Percentiles rank a stretch among this genome's conserved stretches.
These are phyloP conservation scores for Aix galericulata DNA, from an alignment of 2,113 vertebrate species.

Conservation along the genomic window DNA sequence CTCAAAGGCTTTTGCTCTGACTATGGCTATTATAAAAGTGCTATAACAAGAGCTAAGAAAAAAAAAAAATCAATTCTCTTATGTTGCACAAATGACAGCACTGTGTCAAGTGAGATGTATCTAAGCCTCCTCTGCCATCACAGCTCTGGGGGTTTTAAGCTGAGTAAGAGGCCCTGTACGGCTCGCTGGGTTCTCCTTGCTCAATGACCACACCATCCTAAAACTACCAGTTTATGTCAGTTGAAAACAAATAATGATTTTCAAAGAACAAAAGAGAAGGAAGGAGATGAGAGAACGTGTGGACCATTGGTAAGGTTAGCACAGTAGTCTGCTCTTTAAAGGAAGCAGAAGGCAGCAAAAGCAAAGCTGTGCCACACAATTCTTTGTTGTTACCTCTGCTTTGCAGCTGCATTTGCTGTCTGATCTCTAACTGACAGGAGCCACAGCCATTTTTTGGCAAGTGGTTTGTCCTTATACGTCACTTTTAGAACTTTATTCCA, in stretches of 20 bases:
- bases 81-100: not conserved
- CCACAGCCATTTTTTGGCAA: not conserved
- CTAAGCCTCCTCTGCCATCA: not conserved
- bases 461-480: not conserved
- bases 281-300: not conserved
- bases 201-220: not conserved
- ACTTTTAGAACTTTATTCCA: not conserved
- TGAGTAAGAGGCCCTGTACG: not conserved
- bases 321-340: not conserved
- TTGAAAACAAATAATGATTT: not conserved
- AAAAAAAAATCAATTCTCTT: not conserved
- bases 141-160: not conserved
- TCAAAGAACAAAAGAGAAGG: not conserved
- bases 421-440: not conserved
- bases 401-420: not conserved
- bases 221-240: not conserved
- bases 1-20: slow-evolving; percentile 8
- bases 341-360: not conserved
- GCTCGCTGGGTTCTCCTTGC: not conserved
- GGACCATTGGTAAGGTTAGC: not conserved
- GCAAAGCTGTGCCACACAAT: not conserved
- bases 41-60: not conserved
- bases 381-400: not conserved
- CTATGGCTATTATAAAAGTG: not conserved
- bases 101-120: not conserved